Percentiles rank a stretch among this genome's conserved stretches.
phyloP scores from a whole-genome alignment of 2,113 vertebrate species.

The Saimiri boliviensis region DNA sequence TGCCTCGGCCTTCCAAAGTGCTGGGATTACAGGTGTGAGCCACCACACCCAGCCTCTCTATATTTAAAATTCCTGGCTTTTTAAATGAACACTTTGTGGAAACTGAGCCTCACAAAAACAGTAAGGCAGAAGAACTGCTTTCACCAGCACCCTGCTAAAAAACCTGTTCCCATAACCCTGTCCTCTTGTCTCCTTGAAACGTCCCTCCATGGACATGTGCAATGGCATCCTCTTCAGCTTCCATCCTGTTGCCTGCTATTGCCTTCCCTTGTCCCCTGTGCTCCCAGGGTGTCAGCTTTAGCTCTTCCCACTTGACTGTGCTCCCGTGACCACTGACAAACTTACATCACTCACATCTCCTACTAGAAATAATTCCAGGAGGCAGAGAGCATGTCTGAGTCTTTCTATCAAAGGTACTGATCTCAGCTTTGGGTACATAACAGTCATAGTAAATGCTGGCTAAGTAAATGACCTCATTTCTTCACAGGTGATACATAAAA shows the following conservation, averaged over 20 bases:
- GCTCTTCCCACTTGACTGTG: not conserved
- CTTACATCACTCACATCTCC: not conserved
- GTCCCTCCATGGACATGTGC: not conserved
- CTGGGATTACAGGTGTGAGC: no score
- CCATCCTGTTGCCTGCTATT: not conserved
- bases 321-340: not conserved
- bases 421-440: not conserved
- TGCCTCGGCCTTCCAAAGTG: no score
- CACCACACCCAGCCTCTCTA: no score
- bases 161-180: no score
- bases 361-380: not conserved
- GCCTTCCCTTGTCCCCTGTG: no score
- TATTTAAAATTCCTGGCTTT: not conserved
- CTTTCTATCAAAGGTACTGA: not conserved
- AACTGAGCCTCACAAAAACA: no score
- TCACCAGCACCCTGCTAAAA: not conserved
- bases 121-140: not conserved
- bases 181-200: not conserved
- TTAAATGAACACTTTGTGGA: not conserved
- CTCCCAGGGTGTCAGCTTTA: not conserved
- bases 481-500: not conserved
- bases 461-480: not conserved
- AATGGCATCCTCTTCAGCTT: not conserved
- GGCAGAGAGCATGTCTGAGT: no score
- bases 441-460: not conserved